Conservation (phyloP, 1,140 invertebrate species). For the Micrasema longulum region DNA sequence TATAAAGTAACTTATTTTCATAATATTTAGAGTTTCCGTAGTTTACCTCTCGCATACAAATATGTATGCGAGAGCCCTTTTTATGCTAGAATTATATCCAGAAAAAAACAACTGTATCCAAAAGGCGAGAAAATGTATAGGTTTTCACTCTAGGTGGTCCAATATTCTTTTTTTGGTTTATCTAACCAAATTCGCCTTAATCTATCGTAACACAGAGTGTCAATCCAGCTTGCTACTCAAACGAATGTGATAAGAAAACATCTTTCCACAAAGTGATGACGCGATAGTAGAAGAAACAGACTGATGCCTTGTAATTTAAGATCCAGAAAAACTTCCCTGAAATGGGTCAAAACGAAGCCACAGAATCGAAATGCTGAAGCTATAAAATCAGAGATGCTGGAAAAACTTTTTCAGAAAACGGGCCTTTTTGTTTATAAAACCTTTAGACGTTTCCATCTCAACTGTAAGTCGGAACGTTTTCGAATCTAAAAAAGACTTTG, state of each 20-base stretch:
- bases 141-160: neutral
- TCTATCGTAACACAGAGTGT: slow-evolving; percentile 21
- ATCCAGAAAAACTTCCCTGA: neutral
- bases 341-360: neutral
- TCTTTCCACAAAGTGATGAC: slow-evolving; percentile 37
- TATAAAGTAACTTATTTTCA: too few relatives aligned
- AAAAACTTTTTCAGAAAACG: neutral
- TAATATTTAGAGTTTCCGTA: too few relatives aligned
- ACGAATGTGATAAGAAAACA: slow-evolving; percentile 29
- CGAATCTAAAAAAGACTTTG: slow-evolving; percentile 10
- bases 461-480: slow-evolving; percentile 13
- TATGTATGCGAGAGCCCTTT: too few relatives aligned
- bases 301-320: slow-evolving; percentile 11
- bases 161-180: neutral
- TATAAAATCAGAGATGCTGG: neutral
- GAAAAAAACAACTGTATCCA: too few relatives aligned
- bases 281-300: slow-evolving; percentile 26
- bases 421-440: neutral
- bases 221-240: slow-evolving; percentile 19
- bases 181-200: slow-evolving; percentile 15
- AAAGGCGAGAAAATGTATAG: neutral
- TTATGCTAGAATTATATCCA: too few relatives aligned
- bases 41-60: too few relatives aligned
- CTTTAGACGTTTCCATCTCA: neutral
- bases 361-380: neutral